Evolutionary conservation across 1,140 invertebrate species (phyloP).

Genomic region (Zophobas atratus): DNA sequence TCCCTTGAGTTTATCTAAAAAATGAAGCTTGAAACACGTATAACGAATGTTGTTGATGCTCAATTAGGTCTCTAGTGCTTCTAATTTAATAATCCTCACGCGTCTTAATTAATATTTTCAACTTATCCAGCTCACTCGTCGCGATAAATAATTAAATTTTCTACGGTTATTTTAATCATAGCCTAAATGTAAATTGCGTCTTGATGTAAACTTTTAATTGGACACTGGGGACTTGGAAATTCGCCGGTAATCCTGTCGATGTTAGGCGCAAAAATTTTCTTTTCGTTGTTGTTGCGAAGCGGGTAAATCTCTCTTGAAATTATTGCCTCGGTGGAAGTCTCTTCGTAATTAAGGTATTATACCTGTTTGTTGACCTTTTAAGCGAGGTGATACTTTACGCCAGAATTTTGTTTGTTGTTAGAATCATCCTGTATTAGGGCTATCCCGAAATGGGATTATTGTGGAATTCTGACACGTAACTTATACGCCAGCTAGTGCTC

Average conservation of each 20-base stretch:
- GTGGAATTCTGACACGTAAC: slow-evolving; percentile 8
- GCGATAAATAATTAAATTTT: slow-evolving; percentile 26
- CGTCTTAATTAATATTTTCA: slow-evolving; percentile 39
- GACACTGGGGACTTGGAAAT: slow-evolving; percentile 1
- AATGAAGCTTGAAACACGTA: slow-evolving; percentile 4
- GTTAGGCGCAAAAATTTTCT: background rate
- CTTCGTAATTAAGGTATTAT: slow-evolving; percentile 13
- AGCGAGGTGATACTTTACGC: background rate
- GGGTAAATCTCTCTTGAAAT: slow-evolving; percentile 3
- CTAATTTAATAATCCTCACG: slow-evolving; percentile 35
- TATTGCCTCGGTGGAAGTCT: background rate
- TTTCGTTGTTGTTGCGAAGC: too few species aligned
- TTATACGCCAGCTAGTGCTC: background rate
- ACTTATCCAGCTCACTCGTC: background rate
- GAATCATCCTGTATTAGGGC: slow-evolving; percentile 12
- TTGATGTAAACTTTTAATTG: slow-evolving; percentile 32
- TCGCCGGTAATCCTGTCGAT: background rate
- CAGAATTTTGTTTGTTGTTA: slow-evolving; percentile 5
- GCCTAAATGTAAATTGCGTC: slow-evolving; percentile 5
- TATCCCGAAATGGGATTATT: slow-evolving; percentile 1
- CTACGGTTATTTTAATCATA: slow-evolving; percentile 7
- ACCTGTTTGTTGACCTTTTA: background rate
- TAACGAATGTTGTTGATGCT: slow-evolving; percentile 30
- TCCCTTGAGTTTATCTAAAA: background rate
- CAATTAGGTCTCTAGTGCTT: slow-evolving; percentile 24